Evolutionary conservation across 1,140 invertebrate genomes (phyloP).

Genomic region (Oreohelix idahoensis): DNA sequence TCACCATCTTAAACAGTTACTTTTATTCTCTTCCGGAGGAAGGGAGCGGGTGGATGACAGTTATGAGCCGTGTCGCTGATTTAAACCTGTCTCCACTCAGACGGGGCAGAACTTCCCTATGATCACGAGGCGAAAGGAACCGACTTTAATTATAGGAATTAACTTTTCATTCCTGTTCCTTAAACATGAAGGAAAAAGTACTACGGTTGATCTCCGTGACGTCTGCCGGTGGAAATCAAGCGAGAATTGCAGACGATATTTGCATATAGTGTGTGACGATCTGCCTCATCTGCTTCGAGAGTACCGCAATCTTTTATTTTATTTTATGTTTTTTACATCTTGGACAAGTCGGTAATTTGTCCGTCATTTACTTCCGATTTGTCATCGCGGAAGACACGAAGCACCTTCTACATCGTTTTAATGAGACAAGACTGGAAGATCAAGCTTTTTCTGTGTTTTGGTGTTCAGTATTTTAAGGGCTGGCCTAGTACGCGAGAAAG

Average conservation of each 20-base stretch:
- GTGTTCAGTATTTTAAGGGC: too few relatives aligned
- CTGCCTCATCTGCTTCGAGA: neutral
- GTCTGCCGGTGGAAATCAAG: slow-evolving; percentile 38
- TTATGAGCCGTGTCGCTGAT: neutral
- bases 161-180: slow-evolving; percentile 8
- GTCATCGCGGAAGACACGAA: neutral
- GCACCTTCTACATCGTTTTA: too few relatives aligned
- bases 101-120: slow-evolving; percentile 4
- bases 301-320: slow-evolving; percentile 9
- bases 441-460: too few relatives aligned
- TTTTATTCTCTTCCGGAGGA: neutral
- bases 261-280: slow-evolving; percentile 36
- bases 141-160: slow-evolving; percentile 30
- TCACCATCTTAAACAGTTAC: neutral
- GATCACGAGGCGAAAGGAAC: slow-evolving; percentile 16
- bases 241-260: slow-evolving; percentile 15
- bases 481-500: too few relatives aligned
- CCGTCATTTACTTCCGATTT: slow-evolving; percentile 20
- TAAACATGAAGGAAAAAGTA: slow-evolving; percentile 20
- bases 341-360: slow-evolving; percentile 6
- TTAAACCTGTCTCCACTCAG: neutral
- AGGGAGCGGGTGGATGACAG: neutral
- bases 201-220: neutral
- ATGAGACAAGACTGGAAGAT: too few relatives aligned
- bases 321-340: neutral